A percentile compares a stretch with the other conserved stretches of the same genome.
These are phyloP conservation scores for Falco columbarius DNA, from an alignment of 2,797 vertebrate genomes.

Conservation along the genomic window DNA sequence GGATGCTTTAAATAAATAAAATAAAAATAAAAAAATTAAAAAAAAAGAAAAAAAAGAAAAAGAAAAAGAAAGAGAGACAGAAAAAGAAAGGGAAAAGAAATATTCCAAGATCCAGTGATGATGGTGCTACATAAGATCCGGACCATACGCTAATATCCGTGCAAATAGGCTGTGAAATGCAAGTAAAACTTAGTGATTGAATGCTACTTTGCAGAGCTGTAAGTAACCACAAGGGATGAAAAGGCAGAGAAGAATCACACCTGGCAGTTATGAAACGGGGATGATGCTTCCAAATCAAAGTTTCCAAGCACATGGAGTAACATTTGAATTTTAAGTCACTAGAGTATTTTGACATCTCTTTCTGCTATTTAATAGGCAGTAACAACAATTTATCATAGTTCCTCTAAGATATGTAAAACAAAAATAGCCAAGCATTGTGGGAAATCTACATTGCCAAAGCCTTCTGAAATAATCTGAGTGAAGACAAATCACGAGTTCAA, in stretches of 20 bases:
- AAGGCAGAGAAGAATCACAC: background rate
- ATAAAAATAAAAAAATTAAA: background rate
- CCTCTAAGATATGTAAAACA: slow-evolving; percentile 42
- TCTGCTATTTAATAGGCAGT: slow-evolving; percentile 30
- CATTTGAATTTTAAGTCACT: slow-evolving; percentile 25
- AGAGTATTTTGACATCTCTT: slow-evolving; percentile 23
- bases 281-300: slow-evolving; percentile 5
- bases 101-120: background rate
- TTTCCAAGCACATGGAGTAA: background rate
- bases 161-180: background rate
- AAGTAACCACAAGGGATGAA: slow-evolving; percentile 5
- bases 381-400: slow-evolving; percentile 53
- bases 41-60: no score
- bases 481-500: slow-evolving; percentile 66
- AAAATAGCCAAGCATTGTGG: slow-evolving; percentile 47
- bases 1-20: background rate
- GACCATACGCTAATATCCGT: background rate
- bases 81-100: background rate
- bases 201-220: background rate
- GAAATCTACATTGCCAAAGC: slow-evolving; percentile 23
- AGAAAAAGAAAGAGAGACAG: no score
- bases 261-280: background rate
- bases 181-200: background rate
- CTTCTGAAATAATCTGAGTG: slow-evolving; percentile 54
- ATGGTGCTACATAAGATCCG: background rate